Evolutionary conservation across 2,113 vertebrate species (phyloP).

Genomic region (Synchiropus splendidus): DNA sequence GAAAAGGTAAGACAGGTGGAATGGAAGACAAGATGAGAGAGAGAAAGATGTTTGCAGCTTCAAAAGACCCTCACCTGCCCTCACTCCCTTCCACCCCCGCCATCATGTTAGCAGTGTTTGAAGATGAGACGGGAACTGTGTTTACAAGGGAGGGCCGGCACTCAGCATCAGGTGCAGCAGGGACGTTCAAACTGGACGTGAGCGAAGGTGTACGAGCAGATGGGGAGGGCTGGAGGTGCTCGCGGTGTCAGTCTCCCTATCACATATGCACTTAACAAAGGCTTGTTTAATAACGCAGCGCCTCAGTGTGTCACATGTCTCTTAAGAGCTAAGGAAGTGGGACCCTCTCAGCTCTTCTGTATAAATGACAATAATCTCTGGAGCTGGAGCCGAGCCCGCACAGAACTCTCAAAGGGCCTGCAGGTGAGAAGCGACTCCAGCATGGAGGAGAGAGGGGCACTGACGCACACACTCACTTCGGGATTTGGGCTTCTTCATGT

Average conservation of each 20-base stretch:
- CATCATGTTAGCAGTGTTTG: slow-evolving; percentile 46
- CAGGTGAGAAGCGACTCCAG: not conserved
- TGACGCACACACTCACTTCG: too few species aligned
- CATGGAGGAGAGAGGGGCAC: not conserved
- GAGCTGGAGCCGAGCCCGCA: not conserved
- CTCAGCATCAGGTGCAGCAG: not conserved
- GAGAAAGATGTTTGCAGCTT: too few species aligned
- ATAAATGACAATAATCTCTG: not conserved
- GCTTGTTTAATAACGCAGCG: too few species aligned
- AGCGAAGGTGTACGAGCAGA: too few species aligned
- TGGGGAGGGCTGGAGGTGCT: too few species aligned
- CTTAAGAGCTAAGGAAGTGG: not conserved
- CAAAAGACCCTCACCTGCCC: too few species aligned
- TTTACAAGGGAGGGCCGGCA: slow-evolving; percentile 12
- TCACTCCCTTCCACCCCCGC: slow-evolving; percentile 26
- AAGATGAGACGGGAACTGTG: slow-evolving; percentile 45
- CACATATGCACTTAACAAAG: too few species aligned
- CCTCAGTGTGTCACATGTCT: too few species aligned
- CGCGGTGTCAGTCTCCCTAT: too few species aligned
- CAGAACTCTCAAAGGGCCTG: not conserved
- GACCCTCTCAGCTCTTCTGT: not conserved
- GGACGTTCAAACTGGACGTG: too few species aligned
- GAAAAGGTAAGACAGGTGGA: slow-evolving; percentile 17
- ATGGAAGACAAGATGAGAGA: slow-evolving; percentile 15
- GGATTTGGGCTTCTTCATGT: not conserved